Evolutionary conservation across 2,797 vertebrate species (phyloP), one percentile per base, ranked within the genome.

Genomic region (Xenentodon cancila): DNA sequence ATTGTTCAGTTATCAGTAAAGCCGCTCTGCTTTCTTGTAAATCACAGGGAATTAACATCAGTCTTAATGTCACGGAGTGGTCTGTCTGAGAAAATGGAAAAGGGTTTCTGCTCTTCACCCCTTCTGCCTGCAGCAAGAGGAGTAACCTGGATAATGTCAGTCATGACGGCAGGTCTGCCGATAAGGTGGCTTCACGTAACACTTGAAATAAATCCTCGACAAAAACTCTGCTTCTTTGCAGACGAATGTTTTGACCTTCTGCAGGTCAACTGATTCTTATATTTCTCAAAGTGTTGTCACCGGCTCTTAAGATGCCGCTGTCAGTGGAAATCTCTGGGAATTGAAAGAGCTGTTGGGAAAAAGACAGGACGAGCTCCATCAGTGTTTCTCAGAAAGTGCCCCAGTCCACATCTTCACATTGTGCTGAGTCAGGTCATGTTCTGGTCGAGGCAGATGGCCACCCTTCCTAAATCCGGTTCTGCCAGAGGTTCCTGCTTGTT

Each of bases 1-100:
- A 55, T 3, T 53, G 54, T 55, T 66, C 66, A 61, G 15, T 40
- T 64, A 57, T 25, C 44, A 59, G 44, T 55, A 66, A 59, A 37
- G 0, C 7, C 30, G 52, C 68, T 65, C 42, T 12, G 30, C 47
- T 75, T 71, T 80, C 63, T 70, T 69, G 59, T 48, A 53, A 65
- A 65, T 79, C 81, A 72, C 59, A 64, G 60, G 54, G 53, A 8
- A 55, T 83, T 56, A 48, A 67, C 59, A 71, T 73, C 72, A 78
- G 11, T 71, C 73, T 74, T 60, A 69, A 72, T 79, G 68, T 74
- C 68, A 68, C 0, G 15, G 50, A 67, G 59, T 44, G 59, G n/a
- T 63, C 37, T 44, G 44, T 67, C 52, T 34, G 4, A 49, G 43
- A 70, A 75, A 74, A 48, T 53, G 4, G 50, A 48, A 68, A 76